phyloP scores from a whole-genome alignment of 2,113 vertebrate genomes.

The Malurus cyaneus region DNA sequence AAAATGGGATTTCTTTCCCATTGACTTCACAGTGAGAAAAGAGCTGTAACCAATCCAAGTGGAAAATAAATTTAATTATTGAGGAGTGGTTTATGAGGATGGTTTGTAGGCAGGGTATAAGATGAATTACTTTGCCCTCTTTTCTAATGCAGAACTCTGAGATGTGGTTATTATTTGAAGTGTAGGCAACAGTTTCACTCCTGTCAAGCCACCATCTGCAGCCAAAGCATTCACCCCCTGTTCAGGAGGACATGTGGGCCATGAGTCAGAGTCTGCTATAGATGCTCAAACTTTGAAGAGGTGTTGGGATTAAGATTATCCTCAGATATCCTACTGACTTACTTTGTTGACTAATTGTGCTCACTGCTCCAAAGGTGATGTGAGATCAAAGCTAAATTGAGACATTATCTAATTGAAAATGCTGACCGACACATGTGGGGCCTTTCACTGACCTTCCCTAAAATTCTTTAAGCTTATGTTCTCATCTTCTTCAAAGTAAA shows the following conservation, averaged over 20 bases:
- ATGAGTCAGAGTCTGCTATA: neutral
- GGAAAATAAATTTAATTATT: neutral
- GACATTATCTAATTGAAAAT: neutral
- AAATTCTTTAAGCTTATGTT: neutral
- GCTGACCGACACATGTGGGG: accelerated
- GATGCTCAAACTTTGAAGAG: neutral
- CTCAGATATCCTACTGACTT: neutral
- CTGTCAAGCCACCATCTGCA: neutral
- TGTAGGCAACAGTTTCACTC: neutral
- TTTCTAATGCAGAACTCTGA: neutral
- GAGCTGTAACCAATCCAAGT: neutral
- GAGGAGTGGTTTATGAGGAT: neutral
- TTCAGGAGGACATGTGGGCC: neutral
- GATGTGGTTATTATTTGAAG: neutral
- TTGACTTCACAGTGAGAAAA: neutral
- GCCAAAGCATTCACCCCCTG: accelerated
- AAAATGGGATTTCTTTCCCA: neutral
- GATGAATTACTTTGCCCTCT: neutral
- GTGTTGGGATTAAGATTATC: neutral
- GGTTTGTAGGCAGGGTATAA: neutral
- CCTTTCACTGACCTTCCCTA: neutral
- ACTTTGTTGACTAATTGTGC: neutral
- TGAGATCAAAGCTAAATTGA: neutral
- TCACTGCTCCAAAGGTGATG: neutral
- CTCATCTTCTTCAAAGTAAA: neutral